These are phyloP conservation scores for Stomatorhinus walkeri DNA, from an alignment of 2,797 vertebrate species.

Conservation along the genomic window DNA sequence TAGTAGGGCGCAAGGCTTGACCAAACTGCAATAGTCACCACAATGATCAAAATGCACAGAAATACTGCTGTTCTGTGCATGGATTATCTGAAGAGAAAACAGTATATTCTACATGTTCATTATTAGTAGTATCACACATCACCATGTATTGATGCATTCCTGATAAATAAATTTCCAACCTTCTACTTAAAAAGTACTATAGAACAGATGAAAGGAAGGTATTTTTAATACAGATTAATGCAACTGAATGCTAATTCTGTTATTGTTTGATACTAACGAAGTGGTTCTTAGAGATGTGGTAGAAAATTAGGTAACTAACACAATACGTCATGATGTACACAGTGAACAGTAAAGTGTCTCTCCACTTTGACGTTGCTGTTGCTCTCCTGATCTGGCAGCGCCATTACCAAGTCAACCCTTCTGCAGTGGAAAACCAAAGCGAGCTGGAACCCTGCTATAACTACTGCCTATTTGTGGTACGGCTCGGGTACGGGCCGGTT, in stretches of 20 bases:
- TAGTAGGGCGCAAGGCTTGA: neutral
- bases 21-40: neutral
- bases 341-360: neutral
- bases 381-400: neutral
- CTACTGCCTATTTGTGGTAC: neutral
- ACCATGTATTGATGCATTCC: neutral
- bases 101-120: neutral
- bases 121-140: neutral
- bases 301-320: neutral
- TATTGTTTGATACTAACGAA: neutral
- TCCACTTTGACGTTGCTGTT: neutral
- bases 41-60: neutral
- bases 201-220: neutral
- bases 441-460: neutral
- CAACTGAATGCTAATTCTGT: neutral
- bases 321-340: neutral
- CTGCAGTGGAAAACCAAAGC: neutral
- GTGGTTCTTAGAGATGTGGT: neutral
- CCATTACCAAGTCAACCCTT: neutral
- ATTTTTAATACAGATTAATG: neutral
- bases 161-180: neutral
- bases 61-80: neutral
- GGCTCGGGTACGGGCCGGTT: neutral
- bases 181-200: neutral
- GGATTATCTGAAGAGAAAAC: neutral